Conservation (phyloP, 2,888 invertebrate species). For the Eupithecia exiguata region DNA sequence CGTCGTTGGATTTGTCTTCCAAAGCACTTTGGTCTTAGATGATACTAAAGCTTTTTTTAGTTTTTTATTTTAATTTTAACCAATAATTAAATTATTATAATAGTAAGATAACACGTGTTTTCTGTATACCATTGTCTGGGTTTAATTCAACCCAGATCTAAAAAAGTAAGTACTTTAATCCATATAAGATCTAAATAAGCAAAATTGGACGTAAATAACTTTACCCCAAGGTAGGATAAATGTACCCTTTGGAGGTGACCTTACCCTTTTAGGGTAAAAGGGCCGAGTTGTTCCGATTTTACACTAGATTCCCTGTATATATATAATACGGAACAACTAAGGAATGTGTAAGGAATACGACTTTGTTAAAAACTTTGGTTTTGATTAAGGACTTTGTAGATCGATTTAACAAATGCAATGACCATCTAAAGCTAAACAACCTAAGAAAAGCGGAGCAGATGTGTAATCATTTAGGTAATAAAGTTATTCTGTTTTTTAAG, state of each 20-base stretch:
- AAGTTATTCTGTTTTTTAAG: too few species aligned
- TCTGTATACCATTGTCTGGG: neutral
- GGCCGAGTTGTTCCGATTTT: slow-evolving; percentile 31
- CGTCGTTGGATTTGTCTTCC: too few species aligned
- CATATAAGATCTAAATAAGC: slow-evolving; percentile 3
- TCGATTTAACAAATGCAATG: neutral
- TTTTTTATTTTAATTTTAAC: too few species aligned
- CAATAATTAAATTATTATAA: too few species aligned
- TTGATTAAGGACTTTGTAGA: slow-evolving; percentile 1
- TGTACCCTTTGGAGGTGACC: slow-evolving; percentile 12
- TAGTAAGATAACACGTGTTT: neutral
- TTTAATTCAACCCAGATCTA: neutral
- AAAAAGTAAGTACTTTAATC: neutral
- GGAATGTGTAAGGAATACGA: slow-evolving; percentile 14
- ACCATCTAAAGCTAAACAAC: neutral
- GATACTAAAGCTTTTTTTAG: too few species aligned
- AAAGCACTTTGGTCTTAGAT: too few species aligned
- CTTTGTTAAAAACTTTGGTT: slow-evolving; percentile 17
- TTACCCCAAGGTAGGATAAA: slow-evolving; percentile 8
- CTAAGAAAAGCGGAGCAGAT: neutral
- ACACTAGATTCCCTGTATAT: slow-evolving; percentile 33
- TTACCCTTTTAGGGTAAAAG: slow-evolving; percentile 14
- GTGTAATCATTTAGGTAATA: too few species aligned
- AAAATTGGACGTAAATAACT: neutral
- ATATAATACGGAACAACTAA: slow-evolving; percentile 22